Evolutionary conservation across 1,140 invertebrate species (phyloP).

Genomic region (Drosophila nasuta): DNA sequence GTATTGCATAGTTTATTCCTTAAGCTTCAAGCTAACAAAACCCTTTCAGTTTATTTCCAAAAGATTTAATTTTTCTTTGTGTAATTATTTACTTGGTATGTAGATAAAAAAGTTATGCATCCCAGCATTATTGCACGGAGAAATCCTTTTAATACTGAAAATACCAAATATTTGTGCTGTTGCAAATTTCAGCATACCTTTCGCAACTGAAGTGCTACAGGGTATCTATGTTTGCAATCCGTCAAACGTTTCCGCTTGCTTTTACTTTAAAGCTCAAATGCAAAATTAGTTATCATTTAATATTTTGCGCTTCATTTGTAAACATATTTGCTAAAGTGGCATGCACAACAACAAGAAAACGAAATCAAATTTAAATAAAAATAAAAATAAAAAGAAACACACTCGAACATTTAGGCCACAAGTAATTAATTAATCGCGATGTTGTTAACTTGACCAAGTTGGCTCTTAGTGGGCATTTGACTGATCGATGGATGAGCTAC

Average conservation of each 20-base stretch:
- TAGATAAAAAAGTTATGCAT: no score
- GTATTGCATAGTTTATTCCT: no score
- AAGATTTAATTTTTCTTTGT: no score
- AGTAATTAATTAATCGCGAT: slow-evolving; percentile 67
- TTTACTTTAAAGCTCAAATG: slow-evolving; percentile 55
- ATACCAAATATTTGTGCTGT: not conserved
- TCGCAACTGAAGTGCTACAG: not conserved
- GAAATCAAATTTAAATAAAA: no score
- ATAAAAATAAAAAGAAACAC: slow-evolving; percentile 6
- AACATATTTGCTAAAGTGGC: slow-evolving; percentile 45
- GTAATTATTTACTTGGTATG: no score
- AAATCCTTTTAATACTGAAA: no score
- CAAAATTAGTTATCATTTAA: slow-evolving; percentile 60
- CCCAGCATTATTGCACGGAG: no score
- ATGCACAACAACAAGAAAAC: not conserved
- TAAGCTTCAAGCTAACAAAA: no score
- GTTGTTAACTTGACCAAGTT: slow-evolving; percentile 40
- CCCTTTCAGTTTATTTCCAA: no score
- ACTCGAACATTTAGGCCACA: slow-evolving; percentile 33
- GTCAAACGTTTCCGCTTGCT: slow-evolving; percentile 56
- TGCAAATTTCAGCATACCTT: not conserved
- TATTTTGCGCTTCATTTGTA: slow-evolving; percentile 62
- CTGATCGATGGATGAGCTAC: slow-evolving; percentile 59
- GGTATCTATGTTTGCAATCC: slow-evolving; percentile 15
- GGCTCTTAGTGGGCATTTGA: slow-evolving; percentile 14